phyloP scores from a whole-genome alignment of 2,888 invertebrate genomes.

The Endotricha flammealis region DNA sequence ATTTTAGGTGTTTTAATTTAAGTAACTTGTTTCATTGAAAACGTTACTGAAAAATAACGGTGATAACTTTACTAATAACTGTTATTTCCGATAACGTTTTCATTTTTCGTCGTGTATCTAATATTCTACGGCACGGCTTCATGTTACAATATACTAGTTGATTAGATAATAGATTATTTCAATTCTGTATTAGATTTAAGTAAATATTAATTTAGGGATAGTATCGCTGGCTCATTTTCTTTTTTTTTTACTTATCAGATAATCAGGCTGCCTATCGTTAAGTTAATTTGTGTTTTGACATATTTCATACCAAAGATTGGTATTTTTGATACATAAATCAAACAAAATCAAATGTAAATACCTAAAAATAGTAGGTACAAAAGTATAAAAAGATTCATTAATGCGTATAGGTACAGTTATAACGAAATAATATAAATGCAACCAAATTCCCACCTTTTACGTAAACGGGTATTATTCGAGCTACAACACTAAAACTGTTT shows the following conservation, averaged over 20 bases:
- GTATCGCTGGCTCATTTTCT: conserved; percentile 41
- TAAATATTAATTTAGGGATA: conserved; percentile 32
- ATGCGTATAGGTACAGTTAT: too few relatives aligned
- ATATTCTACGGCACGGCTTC: conserved; percentile 14
- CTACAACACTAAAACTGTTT: too few relatives aligned
- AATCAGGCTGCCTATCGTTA: too few relatives aligned
- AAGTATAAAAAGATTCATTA: too few relatives aligned
- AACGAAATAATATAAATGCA: too few relatives aligned
- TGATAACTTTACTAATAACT: conserved; percentile 10
- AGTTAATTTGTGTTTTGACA: too few relatives aligned
- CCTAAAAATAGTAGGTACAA: too few relatives aligned
- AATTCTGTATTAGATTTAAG: conserved; percentile 36
- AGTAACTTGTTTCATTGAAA: conserved; percentile 23
- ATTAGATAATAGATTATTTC: conserved; percentile 29
- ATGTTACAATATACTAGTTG: conserved; percentile 25
- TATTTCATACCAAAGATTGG: too few relatives aligned
- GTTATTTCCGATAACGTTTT: conserved; percentile 1
- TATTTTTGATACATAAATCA: too few relatives aligned
- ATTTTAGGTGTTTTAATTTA: conserved; percentile 57
- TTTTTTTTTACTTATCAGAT: not conserved
- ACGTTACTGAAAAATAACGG: conserved; percentile 19
- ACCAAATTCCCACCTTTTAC: too few relatives aligned
- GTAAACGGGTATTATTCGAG: too few relatives aligned
- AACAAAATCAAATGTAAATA: too few relatives aligned
- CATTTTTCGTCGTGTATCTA: conserved; percentile 16